These are phyloP conservation scores for Chrysolina haemoptera DNA, from an alignment of 2,888 invertebrate species.

Conservation along the genomic window DNA sequence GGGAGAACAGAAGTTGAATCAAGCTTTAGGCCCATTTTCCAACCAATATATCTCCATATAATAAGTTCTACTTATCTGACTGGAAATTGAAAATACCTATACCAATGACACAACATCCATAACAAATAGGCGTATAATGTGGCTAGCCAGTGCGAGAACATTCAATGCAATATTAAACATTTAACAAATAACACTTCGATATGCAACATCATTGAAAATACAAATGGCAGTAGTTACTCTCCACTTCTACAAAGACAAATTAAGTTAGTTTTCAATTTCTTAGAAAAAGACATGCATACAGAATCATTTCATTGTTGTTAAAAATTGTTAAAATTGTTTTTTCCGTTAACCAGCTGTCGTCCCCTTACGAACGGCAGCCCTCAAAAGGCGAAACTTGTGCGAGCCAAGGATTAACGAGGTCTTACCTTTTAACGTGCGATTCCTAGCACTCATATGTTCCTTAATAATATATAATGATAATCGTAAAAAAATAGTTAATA, in stretches of 20 bases:
- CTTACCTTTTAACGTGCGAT: too few relatives aligned
- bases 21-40: background rate
- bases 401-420: too few relatives aligned
- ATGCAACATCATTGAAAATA: constrained; percentile 57
- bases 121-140: constrained; percentile 50
- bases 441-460: too few relatives aligned
- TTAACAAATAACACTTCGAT: constrained; percentile 58
- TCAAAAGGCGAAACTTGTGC: too few relatives aligned
- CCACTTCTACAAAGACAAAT: background rate
- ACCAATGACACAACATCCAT: constrained; percentile 57
- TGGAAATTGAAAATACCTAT: constrained; percentile 28
- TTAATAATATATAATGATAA: too few relatives aligned
- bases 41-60: background rate
- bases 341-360: too few relatives aligned
- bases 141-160: constrained; percentile 60
- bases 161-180: constrained; percentile 62
- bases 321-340: too few relatives aligned
- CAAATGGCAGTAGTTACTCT: constrained; percentile 3
- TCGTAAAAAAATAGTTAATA: too few relatives aligned
- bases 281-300: too few relatives aligned
- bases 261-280: too few relatives aligned
- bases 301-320: too few relatives aligned
- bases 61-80: background rate
- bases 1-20: background rate
- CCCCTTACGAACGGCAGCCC: too few relatives aligned